A percentile compares a stretch with the other conserved stretches of the same genome.
Conservation (phyloP, 1,140 invertebrate genomes). For the Drosophila orena region DNA sequence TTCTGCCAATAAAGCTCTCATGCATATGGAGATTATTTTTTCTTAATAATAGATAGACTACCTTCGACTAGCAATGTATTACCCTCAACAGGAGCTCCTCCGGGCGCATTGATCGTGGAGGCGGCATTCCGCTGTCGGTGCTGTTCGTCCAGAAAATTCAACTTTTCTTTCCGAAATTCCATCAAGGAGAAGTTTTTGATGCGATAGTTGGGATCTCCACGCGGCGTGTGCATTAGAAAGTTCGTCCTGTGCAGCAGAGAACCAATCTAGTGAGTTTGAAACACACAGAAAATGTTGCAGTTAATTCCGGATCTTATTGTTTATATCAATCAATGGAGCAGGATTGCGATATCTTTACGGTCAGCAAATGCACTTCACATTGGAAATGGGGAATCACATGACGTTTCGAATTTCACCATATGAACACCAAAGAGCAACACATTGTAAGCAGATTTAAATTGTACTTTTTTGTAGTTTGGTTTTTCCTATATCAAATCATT, state of each 20-base stretch:
- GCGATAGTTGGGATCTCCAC: slow-evolving; percentile 54
- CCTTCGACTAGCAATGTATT: slow-evolving; percentile 42
- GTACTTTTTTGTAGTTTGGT: no score
- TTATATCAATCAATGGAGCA: not conserved
- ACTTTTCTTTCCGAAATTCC: slow-evolving; percentile 71
- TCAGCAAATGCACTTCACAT: not conserved
- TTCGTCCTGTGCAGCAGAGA: slow-evolving; percentile 61
- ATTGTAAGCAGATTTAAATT: no score
- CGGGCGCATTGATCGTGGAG: slow-evolving; percentile 8
- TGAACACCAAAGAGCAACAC: no score
- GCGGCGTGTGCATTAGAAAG: slow-evolving; percentile 70
- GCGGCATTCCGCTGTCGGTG: slow-evolving; percentile 32
- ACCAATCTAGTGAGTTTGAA: slow-evolving; percentile 52
- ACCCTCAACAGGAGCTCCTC: slow-evolving; percentile 21
- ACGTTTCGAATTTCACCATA: not conserved
- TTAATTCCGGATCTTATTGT: slow-evolving; percentile 11
- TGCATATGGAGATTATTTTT: not conserved
- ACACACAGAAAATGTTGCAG: not conserved
- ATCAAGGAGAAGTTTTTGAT: slow-evolving; percentile 59
- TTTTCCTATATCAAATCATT: no score
- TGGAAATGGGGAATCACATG: slow-evolving; percentile 10
- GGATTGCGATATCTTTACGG: not conserved
- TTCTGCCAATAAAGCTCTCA: slow-evolving; percentile 16
- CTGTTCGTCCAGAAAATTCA: slow-evolving; percentile 59
- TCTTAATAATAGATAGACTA: slow-evolving; percentile 11